These are phyloP conservation scores for Zygogramma bicolorata DNA, from an alignment of 2,888 invertebrate genomes.

Conservation along the genomic window DNA sequence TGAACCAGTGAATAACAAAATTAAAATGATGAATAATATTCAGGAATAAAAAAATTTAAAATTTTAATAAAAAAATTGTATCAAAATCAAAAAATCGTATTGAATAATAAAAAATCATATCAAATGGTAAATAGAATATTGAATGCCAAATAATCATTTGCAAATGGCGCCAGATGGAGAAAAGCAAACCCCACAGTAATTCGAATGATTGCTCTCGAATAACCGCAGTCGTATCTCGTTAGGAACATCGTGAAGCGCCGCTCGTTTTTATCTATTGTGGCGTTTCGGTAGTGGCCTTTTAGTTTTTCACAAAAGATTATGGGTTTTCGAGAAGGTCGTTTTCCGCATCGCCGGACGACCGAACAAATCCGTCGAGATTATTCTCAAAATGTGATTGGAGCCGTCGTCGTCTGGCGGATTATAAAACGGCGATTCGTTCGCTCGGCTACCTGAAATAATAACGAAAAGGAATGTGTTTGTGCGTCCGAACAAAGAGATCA, in stretches of 20 bases:
- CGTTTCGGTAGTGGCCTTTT: conserved; percentile 32
- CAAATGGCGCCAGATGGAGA: no score
- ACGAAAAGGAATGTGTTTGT: neutral
- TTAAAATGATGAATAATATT: no score
- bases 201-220: conserved; percentile 14
- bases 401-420: conserved; percentile 26
- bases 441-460: conserved; percentile 6
- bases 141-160: no score
- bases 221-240: conserved; percentile 27
- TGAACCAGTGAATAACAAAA: no score
- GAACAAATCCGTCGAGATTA: conserved; percentile 35
- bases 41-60: no score
- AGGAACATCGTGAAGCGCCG: conserved; percentile 24
- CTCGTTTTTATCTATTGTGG: conserved; percentile 37
- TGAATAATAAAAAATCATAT: no score
- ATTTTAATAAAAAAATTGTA: no score
- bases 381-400: conserved; percentile 33
- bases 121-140: no score
- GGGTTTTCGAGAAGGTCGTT: conserved; percentile 31
- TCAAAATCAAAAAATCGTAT: no score
- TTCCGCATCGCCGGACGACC: conserved; percentile 26
- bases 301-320: conserved; percentile 38
- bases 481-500: neutral
- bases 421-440: conserved; percentile 13
- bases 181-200: no score